phyloP scores from a whole-genome alignment of 37 sponge, comb jelly and placozoan species.

The Geodia barretti region DNA sequence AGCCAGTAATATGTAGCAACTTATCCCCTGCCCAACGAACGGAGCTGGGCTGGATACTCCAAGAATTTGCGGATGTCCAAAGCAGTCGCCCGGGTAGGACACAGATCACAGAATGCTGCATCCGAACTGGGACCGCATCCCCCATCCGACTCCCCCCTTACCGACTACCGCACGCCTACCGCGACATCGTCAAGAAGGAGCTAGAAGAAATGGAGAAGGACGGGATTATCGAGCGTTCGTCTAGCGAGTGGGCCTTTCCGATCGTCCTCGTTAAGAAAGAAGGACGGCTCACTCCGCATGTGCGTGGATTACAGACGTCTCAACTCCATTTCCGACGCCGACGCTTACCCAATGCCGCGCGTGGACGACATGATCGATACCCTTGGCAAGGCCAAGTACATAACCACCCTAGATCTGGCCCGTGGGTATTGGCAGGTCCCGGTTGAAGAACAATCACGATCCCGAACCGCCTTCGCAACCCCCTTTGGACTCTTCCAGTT shows the following conservation, averaged over 20 bases:
- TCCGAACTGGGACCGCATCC: too few relatives aligned
- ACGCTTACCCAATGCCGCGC: constrained; percentile 70
- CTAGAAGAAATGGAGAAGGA: constrained; percentile 36
- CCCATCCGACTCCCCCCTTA: constrained; percentile 20
- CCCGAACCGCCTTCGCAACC: constrained; percentile 72
- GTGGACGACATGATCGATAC: constrained; percentile 60
- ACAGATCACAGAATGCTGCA: too few relatives aligned
- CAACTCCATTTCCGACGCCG: constrained; percentile 31
- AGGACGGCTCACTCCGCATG: constrained; percentile 40
- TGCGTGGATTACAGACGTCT: constrained; percentile 77
- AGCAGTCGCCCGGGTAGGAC: too few relatives aligned
- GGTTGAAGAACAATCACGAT: constrained; percentile 17
- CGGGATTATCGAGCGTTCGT: constrained; percentile 33
- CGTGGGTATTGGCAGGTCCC: constrained; percentile 78
- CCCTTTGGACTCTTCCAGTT: constrained; percentile 68
- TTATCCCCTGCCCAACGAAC: too few relatives aligned
- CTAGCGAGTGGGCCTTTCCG: constrained; percentile 46
- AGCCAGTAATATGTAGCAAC: too few relatives aligned
- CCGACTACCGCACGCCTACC: constrained; percentile 40
- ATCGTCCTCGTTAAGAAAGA: constrained; percentile 59
- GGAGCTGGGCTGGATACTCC: too few relatives aligned
- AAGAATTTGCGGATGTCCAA: too few relatives aligned
- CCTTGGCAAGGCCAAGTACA: constrained; percentile 37
- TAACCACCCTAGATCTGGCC: constrained; percentile 61
- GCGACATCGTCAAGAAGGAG: constrained; percentile 23